Base-by-base conservation (phyloP, 2,888 invertebrate species). In the Stratiomys singularior region DNA sequence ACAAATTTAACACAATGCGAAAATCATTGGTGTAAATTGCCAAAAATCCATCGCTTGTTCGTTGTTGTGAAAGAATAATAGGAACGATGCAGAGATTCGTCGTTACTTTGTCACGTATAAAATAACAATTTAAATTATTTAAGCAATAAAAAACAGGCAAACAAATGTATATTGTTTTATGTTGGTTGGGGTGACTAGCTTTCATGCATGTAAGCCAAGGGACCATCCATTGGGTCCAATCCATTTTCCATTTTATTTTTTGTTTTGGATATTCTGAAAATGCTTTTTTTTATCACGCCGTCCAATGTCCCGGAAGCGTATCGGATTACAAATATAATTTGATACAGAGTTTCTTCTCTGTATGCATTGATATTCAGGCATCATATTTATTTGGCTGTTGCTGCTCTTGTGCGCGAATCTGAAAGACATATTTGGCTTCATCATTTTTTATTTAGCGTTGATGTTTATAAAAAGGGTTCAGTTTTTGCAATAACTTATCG, bases 71-170 rank as follows among this genome's bases (percentile, higher is more conserved):
- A 21, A 46, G 11, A 28, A 64, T 30, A 67, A 44, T 21, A 30
- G 69, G 18, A 46, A 15, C 21, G 23, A 69, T 47, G 47, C 69
- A 47, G 47, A 47, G 67, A 67, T 67, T 67, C 69, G 46, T 69
- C 23, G 47, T 46, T 47, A 69, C 69, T 47, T 25, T 69, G 46
- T 46, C 47, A 46, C 69, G 69, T 46, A 69, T 69, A 46, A 46
- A 69, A 47, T 46, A 69, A 69, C 69, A 69, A 69, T 69, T 69
- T 69, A 69, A 69, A 69, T 47, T 69, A 69, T 69, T 69, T 47
- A 69, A 69, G 69, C 47, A 69, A 69, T 69, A 69, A 69, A 66
- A 69, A 69, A 69, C 9, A 37, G n/a, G 69, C 3, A 69, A 69
- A 69, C 25, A 69, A 69, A 69, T 47, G 69, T 47, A 15, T 21